A percentile compares a stretch with the other conserved stretches of the same genome.
These are phyloP conservation scores for Otus sunia DNA, from an alignment of 2,113 vertebrate species.

Conservation along the genomic window DNA sequence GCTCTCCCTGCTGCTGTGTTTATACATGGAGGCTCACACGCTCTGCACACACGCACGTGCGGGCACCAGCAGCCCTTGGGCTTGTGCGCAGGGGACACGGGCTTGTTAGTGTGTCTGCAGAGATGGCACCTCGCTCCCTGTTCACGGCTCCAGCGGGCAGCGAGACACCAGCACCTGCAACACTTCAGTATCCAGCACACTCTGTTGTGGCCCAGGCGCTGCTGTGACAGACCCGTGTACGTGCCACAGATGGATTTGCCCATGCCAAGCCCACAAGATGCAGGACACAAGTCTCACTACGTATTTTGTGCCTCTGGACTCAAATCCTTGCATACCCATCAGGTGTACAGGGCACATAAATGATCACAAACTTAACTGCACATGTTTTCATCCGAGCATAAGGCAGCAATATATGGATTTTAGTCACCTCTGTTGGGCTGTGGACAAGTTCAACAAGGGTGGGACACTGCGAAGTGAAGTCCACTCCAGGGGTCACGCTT, in stretches of 20 bases:
- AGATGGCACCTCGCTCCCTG: neutral
- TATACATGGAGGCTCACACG: neutral
- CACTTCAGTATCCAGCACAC: fast-evolving
- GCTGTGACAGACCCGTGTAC: fast-evolving
- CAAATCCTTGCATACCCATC: neutral
- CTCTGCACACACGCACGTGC: neutral
- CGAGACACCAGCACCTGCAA: neutral
- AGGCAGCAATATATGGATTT: fast-evolving
- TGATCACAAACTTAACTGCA: fast-evolving
- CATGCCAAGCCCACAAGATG: fast-evolving
- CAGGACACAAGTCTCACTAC: neutral
- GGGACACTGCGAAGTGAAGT: neutral
- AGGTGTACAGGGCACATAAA: neutral
- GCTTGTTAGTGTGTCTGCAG: neutral
- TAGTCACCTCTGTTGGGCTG: neutral
- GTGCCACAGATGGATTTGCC: fast-evolving
- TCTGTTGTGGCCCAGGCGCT: neutral
- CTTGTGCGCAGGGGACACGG: neutral
- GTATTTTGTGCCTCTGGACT: neutral
- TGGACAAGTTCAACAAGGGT: neutral
- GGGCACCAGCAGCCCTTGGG: neutral
- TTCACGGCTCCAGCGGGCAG: neutral
- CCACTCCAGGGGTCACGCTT: neutral
- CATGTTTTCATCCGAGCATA: fast-evolving
- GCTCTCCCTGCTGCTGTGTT: neutral